A percentile compares a stretch with the other conserved stretches of the same genome.
Evolutionary conservation across 2,888 invertebrate species (phyloP).

Genomic region (Junonia oenone): DNA sequence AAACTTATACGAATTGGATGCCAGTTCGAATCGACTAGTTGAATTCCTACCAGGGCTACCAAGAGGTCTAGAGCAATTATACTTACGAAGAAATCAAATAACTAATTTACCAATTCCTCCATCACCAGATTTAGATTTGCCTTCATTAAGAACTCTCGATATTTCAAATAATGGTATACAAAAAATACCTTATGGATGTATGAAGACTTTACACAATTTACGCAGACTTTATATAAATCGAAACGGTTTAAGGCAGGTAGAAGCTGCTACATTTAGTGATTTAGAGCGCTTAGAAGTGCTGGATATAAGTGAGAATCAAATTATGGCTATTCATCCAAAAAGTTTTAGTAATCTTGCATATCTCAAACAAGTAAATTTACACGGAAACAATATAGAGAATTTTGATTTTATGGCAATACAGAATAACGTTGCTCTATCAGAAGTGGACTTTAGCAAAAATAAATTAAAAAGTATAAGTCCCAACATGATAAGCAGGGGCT

Average conservation of each 20-base stretch:
- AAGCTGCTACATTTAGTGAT: constrained; percentile 85
- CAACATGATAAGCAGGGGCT: constrained; percentile 80
- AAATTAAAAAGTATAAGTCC: constrained; percentile 84
- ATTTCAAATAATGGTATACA: constrained; percentile 87
- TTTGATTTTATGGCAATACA: constrained; percentile 84
- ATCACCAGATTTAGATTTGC: constrained; percentile 85
- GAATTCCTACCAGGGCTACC: constrained; percentile 89
- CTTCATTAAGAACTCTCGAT: constrained; percentile 86
- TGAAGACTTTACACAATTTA: constrained; percentile 83
- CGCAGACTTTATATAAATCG: constrained; percentile 84
- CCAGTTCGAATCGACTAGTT: constrained; percentile 85
- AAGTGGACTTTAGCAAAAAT: constrained; percentile 87
- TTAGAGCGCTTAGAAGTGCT: constrained; percentile 84
- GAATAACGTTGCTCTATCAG: constrained; percentile 81
- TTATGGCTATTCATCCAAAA: constrained; percentile 82
- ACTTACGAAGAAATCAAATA: constrained; percentile 85
- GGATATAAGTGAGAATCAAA: constrained; percentile 86
- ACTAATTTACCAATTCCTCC: constrained; percentile 81
- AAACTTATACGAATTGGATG: constrained; percentile 88
- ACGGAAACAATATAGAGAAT: constrained; percentile 86
- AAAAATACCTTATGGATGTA: constrained; percentile 81
- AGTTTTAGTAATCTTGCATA: constrained; percentile 82
- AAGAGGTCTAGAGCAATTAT: constrained; percentile 86
- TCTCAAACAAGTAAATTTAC: constrained; percentile 85
- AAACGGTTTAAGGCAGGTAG: constrained; percentile 85